Percentiles rank a stretch among this genome's conserved stretches.
Evolutionary conservation across 2,888 invertebrate species (phyloP).

Genomic region (Anoplius nigerrimus): DNA sequence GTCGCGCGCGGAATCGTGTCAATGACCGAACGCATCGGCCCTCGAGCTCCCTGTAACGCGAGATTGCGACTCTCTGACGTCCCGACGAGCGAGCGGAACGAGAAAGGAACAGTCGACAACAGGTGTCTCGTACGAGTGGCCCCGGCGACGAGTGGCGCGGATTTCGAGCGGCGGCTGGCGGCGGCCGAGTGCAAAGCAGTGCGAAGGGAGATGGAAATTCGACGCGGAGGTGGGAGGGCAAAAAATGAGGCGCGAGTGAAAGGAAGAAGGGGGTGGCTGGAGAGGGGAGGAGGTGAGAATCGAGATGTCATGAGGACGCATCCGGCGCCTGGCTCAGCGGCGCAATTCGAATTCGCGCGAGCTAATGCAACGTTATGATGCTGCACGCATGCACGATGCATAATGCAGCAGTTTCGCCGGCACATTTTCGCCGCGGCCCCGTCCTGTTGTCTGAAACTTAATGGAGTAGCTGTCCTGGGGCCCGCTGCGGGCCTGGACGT

Average conservation of each 20-base stretch:
- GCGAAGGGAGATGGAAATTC: background rate
- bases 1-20: too few relatives aligned
- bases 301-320: background rate
- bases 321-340: too few relatives aligned
- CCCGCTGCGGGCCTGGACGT: too few relatives aligned
- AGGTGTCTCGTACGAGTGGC: conserved; percentile 19
- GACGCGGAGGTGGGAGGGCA: background rate
- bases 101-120: conserved; percentile 25
- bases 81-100: background rate
- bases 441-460: conserved; percentile 22
- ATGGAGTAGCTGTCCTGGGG: conserved; percentile 3
- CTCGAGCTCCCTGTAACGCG: too few relatives aligned
- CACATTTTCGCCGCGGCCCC: conserved; percentile 12
- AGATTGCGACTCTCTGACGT: background rate
- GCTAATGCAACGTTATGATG: conserved; percentile 27
- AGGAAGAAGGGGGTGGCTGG: too few relatives aligned
- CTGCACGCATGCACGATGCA: conserved; percentile 36
- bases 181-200: too few relatives aligned
- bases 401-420: conserved; percentile 38
- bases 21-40: too few relatives aligned
- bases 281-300: too few relatives aligned
- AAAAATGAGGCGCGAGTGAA: background rate
- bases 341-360: conserved; percentile 28
- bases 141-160: too few relatives aligned
- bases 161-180: background rate